Conservation (phyloP, 2,113 vertebrate species). For the Nibea albiflora region DNA sequence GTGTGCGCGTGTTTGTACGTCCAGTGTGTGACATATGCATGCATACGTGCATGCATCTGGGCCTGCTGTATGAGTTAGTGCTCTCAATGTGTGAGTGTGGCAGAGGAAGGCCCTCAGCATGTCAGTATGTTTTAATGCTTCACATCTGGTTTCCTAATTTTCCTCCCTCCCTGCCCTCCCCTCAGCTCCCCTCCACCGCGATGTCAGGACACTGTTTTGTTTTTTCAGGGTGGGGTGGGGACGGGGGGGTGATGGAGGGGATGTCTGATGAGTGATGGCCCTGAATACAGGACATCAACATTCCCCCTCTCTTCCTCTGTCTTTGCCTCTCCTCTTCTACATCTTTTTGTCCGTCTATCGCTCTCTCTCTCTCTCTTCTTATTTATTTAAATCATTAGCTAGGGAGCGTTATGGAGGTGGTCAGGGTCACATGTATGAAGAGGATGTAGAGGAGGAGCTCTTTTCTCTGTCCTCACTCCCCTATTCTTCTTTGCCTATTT, state of each 20-base stretch:
- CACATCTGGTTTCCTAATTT: conserved; percentile 90
- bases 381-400: conserved; percentile 14
- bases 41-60: conserved; percentile 49
- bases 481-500: not conserved
- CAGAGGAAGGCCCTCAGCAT: conserved; percentile 81
- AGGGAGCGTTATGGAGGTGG: not conserved
- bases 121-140: conserved; percentile 86
- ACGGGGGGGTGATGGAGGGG: conserved; percentile 63
- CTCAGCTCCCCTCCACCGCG: conserved; percentile 62
- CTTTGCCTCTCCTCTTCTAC: conserved; percentile 32
- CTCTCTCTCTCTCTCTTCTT: conserved; percentile 4
- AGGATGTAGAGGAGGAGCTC: not conserved
- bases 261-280: conserved; percentile 84
- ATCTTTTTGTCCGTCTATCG: conserved; percentile 23
- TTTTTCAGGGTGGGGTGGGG: conserved; percentile 77
- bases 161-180: conserved; percentile 68
- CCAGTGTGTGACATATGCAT: conserved; percentile 56
- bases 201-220: conserved; percentile 87
- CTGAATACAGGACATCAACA: conserved; percentile 81
- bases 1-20: conserved; percentile 19
- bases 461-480: conserved; percentile 15
- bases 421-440: conserved; percentile 5
- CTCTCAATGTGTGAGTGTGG: conserved; percentile 78
- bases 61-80: conserved; percentile 79
- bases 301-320: conserved; percentile 63